A percentile compares a stretch with the other conserved stretches of the same genome.
Evolutionary conservation across 2,113 vertebrate genomes (phyloP).

Genomic region (Vulpes vulpes): DNA sequence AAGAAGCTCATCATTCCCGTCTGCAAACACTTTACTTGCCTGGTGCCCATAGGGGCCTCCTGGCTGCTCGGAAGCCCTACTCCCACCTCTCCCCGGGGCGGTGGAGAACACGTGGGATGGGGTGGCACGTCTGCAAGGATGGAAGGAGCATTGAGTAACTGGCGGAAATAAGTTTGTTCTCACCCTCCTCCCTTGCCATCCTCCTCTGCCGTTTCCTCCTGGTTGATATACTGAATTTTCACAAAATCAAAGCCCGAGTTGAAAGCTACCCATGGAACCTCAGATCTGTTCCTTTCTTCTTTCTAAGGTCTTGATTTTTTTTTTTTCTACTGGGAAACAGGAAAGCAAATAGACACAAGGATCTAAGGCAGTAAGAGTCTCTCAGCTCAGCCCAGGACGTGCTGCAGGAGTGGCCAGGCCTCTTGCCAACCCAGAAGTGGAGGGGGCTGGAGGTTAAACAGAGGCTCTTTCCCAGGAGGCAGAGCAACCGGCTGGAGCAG

Average conservation of each 20-base stretch:
- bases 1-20: slow-evolving; percentile 71
- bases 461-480: background rate
- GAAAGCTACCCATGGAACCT: slow-evolving; percentile 34
- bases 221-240: background rate
- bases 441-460: background rate
- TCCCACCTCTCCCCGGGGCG: background rate
- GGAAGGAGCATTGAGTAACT: fast-evolving
- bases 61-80: background rate
- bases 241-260: slow-evolving; percentile 64
- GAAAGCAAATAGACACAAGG: background rate
- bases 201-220: background rate
- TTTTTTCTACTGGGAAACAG: background rate
- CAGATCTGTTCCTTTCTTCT: slow-evolving; percentile 38
- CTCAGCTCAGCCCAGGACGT: background rate
- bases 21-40: slow-evolving; percentile 34
- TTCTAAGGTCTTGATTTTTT: slow-evolving; percentile 6
- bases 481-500: too few relatives aligned
- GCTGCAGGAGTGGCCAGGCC: background rate
- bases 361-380: background rate
- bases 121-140: background rate
- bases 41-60: background rate
- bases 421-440: background rate
- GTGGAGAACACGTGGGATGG: fast-evolving
- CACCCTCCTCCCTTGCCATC: background rate
- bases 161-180: background rate